Evolutionary conservation across 2,888 invertebrate species (phyloP), one percentile per base, ranked within the genome.

Genomic region (Hirtodrosophila confusa): DNA sequence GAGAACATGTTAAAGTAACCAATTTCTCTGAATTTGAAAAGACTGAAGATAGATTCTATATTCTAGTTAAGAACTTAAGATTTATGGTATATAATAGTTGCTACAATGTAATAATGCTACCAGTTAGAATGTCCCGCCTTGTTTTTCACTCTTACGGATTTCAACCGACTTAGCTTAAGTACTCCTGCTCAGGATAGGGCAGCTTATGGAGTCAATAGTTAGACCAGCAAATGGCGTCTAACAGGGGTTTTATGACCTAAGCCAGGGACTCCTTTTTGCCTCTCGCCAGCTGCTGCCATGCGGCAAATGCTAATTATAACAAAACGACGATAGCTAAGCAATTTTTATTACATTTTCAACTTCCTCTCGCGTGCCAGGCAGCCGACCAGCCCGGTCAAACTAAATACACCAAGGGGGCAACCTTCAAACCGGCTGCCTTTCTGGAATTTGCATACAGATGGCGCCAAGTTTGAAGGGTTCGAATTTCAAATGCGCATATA

Each of bases 301-400:
- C 66, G 74, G 84, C 58, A 63, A 69, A 80, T 70, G 86, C 62
- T 84, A 86, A 86, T 80, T 80, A 74, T 80, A 78, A 66, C 76
- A 56, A 57, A 85, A 75, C 49, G 63, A 51, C 70, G 62, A 67
- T 78, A 49, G 53, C 41, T 37, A 48, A 37, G 54, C 74, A 61
- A 61, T 80, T 80, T 31, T 78, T 68, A 78, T 80, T 67, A 78
- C 64, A 78, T 67, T 61, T 44, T 57, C 63, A 41, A 78, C 75
- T 65, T 73, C 47, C 80, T 49, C 56, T 67, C 77, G 78, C 80
- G 80, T 80, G 78, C 74, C 78, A 45, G 39, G 51, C 68, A 47
- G 36, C 23, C 33, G 9, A 2, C 27, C 23, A 11, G 10, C 43
- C 43, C 40, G 29, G 43, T 10, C 10, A 60, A n/a, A 45, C 9